Base-by-base conservation (phyloP, 2,797 vertebrate species). In the Podarcis siculus region DNA sequence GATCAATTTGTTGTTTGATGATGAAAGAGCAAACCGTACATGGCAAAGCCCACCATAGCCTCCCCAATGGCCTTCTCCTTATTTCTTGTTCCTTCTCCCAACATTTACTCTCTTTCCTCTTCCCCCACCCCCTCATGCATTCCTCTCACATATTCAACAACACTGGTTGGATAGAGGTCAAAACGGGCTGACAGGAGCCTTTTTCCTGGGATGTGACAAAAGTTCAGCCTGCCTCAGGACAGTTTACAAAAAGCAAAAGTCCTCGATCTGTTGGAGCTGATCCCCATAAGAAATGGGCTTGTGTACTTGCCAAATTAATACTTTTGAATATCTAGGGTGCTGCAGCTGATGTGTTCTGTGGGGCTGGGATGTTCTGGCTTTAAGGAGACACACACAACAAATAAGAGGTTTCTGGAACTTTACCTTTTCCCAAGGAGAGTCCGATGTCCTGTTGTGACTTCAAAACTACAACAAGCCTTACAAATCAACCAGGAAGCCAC, bases 1-100 rank as follows among this genome's bases (percentile, higher is more conserved):
- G 77, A 79, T 81, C 49, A 73, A 75, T 87, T 81, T 73, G 86
- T 73, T 73, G 69, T 87, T 81, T 73, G 86, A 81, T 61, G 86
- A 64, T 87, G 67, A 87, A 87, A 87, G 78, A n/a, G 27, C 77
- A 55, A 61, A 17, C 9, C 1, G 10, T 19, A 19, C 42, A 3
- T 3, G 23, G 64, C 12, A 5, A 23, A 35, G n/a, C 64, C 85
- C 64, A 86, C 13, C 64, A 2, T 35, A 12, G 27, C 69, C 61
- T 79, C 42, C 32, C 66, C 25, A 15, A 13, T 5, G 49, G 89
- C 4, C 8, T 17, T 37, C 17, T 23, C 71, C 87, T 67, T 92
- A 19, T 85, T 23, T 64, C 87, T 67, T 92, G 19, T 85, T 27
- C 49, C 84, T 84, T 45, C 55, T 75, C 32, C 32, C 87, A n/a